phyloP scores from a whole-genome alignment of 2,888 invertebrate genomes.

The Lutraria lutraria region DNA sequence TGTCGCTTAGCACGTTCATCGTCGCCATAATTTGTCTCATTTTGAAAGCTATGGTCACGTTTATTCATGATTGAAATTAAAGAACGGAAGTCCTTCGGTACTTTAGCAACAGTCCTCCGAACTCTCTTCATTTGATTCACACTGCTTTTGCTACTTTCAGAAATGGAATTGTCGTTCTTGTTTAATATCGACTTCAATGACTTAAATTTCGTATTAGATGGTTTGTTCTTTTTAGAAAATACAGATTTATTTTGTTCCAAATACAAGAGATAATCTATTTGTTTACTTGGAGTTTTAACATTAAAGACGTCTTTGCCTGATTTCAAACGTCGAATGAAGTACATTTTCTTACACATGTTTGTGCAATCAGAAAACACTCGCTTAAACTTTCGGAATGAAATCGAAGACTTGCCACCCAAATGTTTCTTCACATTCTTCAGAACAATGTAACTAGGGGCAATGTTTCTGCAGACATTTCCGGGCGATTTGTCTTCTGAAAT shows the following conservation, averaged over 20 bases:
- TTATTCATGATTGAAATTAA: not conserved
- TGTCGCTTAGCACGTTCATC: conserved; percentile 16
- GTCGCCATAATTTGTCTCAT: not conserved
- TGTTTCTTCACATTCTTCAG: conserved; percentile 43
- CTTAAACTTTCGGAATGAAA: conserved; percentile 38
- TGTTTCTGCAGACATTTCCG: conserved; percentile 37
- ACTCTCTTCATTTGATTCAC: conserved; percentile 25
- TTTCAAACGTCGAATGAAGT: conserved; percentile 52
- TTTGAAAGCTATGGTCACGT: not conserved
- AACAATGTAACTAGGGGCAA: conserved; percentile 62
- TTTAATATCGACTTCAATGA: not conserved
- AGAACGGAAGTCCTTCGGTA: conserved; percentile 49
- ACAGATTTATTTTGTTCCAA: conserved; percentile 22
- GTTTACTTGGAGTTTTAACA: conserved; percentile 63
- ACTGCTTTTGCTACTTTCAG: conserved; percentile 1
- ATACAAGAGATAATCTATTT: conserved; percentile 38
- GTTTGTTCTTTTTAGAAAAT: conserved; percentile 2
- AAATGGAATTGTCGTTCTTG: not conserved
- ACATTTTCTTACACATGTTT: conserved; percentile 65
- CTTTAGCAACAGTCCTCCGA: conserved; percentile 22
- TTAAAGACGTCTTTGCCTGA: conserved; percentile 65
- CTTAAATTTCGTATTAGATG: not conserved
- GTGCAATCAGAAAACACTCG: conserved; percentile 50
- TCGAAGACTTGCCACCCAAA: not conserved
- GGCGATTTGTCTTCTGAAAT: not conserved